Evolutionary conservation across 1,140 invertebrate genomes (phyloP), one percentile per base, ranked within the genome.

Genomic region (Stratiolaelaps scimitus): DNA sequence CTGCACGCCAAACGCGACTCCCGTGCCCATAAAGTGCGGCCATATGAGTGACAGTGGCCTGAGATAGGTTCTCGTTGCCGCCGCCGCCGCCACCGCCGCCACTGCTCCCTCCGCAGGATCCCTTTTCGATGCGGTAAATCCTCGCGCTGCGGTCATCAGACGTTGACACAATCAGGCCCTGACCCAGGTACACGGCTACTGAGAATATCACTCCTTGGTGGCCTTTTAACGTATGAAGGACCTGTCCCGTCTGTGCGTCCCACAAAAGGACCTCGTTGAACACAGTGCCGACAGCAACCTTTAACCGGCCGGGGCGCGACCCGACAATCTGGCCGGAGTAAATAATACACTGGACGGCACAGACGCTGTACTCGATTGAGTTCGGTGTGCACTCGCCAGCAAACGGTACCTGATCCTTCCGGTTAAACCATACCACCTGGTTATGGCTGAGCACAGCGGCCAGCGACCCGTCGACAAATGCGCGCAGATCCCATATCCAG

Each of bases 131-230:
- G 15, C 34, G 26, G 23, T 60, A 60, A 23, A 60, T 60, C 10
- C 53, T n/a, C 23, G 53, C 53, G 26, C 53, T 60, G 26, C 53
- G 13, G 53, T 60, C 53, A 34, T 60, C 53, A 2, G 53, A 60
- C 34, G 53, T 60, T 1, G 53, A 60, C 26, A 60, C 34, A 23
- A 60, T 26, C 2, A 60, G 34, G 53, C 34, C 34, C 26, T 60
- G 26, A 17, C 26, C 23, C 15, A 23, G 26, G 2, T 26, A 60
- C 15, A 60, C 34, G 15, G 2, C 10, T 15, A 60, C 34, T 20
- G 53, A 60, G 23, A 60, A 60, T 19, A 60, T 60, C 53, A 60
- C 53, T 29, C 53, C 53, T 6, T 60, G 26, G 23, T 60, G 53
- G 23, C 53, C 53, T 10, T 60, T 60, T 23, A 60, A 10, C 53